These are phyloP conservation scores for Avahi laniger DNA, from an alignment of 2,797 vertebrate species.

Conservation along the genomic window DNA sequence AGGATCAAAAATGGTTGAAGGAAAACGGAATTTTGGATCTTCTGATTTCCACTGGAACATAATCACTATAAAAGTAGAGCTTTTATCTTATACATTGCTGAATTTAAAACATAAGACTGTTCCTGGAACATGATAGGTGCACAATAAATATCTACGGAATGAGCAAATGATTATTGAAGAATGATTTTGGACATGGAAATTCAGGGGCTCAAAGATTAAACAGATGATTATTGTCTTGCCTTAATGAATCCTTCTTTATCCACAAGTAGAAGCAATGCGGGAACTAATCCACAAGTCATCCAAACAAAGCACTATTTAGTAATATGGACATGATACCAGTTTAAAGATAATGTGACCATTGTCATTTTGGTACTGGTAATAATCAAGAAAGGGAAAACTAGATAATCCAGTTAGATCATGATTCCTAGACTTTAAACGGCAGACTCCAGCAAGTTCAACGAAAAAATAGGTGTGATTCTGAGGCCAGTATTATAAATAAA, in stretches of 20 bases:
- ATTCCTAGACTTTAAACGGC: constrained; percentile 18
- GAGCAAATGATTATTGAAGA: constrained; percentile 2
- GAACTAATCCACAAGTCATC: constrained; percentile 34
- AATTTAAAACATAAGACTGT: constrained; percentile 13
- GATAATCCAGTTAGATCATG: constrained; percentile 57
- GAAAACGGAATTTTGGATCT: not conserved
- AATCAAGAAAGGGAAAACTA: constrained; percentile 54
- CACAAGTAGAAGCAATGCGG: constrained; percentile 30
- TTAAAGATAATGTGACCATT: constrained; percentile 59
- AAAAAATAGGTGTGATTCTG: constrained; percentile 20
- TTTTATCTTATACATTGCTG: constrained; percentile 4
- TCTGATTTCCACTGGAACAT: not conserved
- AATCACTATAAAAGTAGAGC: constrained; percentile 42
- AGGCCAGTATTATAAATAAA: constrained; percentile 8
- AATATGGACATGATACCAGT: not conserved
- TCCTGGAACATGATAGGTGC: not conserved
- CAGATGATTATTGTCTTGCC: constrained; percentile 24
- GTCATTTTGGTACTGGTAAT: constrained; percentile 50
- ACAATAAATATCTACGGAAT: constrained; percentile 8
- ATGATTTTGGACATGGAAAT: not conserved
- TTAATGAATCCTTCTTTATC: constrained; percentile 52
- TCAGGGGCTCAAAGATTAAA: constrained; percentile 18
- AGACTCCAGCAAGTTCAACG: constrained; percentile 46
- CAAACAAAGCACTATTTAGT: constrained; percentile 54
- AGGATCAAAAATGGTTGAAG: not conserved